Conservation (phyloP, 2,888 invertebrate species). For the Synergus japonicus region DNA sequence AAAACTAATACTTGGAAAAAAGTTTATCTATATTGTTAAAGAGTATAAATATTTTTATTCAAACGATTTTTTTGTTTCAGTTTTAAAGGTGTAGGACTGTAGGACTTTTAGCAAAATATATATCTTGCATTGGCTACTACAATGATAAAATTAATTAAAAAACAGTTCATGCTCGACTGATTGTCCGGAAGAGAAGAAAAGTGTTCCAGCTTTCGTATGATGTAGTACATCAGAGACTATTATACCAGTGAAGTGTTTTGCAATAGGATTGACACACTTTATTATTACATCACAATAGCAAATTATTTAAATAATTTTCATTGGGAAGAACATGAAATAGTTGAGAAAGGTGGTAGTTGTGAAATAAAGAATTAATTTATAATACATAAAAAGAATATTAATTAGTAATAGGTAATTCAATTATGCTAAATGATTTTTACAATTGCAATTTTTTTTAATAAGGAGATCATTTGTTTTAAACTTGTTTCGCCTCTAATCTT, state of each 20-base stretch:
- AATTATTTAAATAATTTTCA: slow-evolving; percentile 14
- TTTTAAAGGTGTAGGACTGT: neutral
- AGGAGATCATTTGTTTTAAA: no score
- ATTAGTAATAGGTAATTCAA: no score
- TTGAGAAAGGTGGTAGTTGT: neutral
- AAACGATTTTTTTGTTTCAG: neutral
- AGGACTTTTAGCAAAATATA: neutral
- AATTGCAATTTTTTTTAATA: no score
- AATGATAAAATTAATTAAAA: neutral
- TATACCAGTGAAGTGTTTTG: slow-evolving; percentile 13
- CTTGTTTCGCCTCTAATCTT: no score
- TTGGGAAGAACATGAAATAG: neutral
- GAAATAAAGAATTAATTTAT: neutral
- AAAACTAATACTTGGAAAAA: neutral
- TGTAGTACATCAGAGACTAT: neutral
- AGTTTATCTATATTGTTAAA: neutral
- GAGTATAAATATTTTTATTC: neutral
- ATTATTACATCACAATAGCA: slow-evolving; percentile 1
- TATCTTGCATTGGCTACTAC: neutral
- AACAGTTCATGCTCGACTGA: neutral
- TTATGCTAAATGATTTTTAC: no score
- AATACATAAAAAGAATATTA: neutral
- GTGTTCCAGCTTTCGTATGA: neutral
- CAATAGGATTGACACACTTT: slow-evolving; percentile 33
- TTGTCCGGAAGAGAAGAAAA: slow-evolving; percentile 18